Conservation (phyloP, 2,113 vertebrate genomes). For the Raja brachyura region DNA sequence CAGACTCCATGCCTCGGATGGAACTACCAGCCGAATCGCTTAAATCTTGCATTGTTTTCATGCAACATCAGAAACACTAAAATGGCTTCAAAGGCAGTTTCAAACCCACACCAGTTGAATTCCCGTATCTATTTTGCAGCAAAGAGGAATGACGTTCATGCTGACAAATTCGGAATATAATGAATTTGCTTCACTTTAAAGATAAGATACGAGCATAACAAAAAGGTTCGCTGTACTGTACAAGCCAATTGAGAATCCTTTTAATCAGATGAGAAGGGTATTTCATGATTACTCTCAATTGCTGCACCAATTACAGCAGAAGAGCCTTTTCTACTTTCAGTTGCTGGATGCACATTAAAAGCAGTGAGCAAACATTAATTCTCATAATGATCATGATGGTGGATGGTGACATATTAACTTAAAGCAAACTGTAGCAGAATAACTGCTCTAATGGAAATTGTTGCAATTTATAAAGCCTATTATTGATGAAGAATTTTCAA, state of each 20-base stretch:
- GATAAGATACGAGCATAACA: not conserved
- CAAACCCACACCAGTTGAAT: not conserved
- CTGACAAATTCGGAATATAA: not conserved
- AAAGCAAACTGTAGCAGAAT: not conserved
- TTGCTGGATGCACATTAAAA: not conserved
- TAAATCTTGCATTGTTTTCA: constrained; percentile 53
- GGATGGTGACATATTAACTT: too few species aligned
- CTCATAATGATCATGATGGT: too few species aligned
- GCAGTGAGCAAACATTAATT: not conserved
- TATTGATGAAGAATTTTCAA: not conserved
- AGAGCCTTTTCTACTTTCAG: not conserved
- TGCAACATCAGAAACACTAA: not conserved
- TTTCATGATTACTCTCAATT: not conserved
- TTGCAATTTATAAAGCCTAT: too few species aligned
- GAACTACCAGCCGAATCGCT: constrained; percentile 52
- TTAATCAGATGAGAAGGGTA: not conserved
- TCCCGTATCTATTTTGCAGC: not conserved
- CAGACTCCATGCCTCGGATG: constrained; percentile 51
- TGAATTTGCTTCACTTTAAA: not conserved
- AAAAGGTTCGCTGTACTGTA: not conserved
- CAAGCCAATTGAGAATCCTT: not conserved
- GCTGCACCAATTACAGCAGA: not conserved
- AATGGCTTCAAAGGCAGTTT: not conserved
- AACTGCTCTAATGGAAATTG: not conserved
- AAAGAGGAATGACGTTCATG: not conserved